phyloP scores from a whole-genome alignment of 2,113 vertebrate genomes.

The Parotia lawesii region DNA sequence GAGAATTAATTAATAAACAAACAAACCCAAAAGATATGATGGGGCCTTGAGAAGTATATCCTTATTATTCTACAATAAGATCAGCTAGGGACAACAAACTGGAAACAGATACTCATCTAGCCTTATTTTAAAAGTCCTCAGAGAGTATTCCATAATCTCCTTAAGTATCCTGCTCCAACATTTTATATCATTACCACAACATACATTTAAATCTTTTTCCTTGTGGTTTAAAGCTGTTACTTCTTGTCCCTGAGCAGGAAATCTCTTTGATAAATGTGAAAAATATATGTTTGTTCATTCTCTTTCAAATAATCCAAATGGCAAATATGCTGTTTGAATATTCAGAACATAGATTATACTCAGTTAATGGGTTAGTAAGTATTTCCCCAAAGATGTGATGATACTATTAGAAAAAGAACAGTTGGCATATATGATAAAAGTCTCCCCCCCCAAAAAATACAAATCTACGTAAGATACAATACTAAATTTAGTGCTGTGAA shows the following conservation, averaged over 20 bases:
- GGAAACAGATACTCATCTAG: neutral
- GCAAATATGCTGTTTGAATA: neutral
- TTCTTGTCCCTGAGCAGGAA: neutral
- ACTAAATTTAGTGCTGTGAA: neutral
- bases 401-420: neutral
- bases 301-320: neutral
- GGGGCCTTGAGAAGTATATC: neutral
- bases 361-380: neutral
- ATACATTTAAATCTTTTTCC: neutral
- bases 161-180: neutral
- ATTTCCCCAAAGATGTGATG: neutral
- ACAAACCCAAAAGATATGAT: neutral
- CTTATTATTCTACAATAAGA: neutral
- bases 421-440: neutral
- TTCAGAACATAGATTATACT: neutral
- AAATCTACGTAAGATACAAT: neutral
- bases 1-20: neutral
- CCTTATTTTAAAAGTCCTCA: neutral
- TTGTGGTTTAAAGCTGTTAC: neutral
- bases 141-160: neutral
- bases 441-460: neutral
- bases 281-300: neutral
- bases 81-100: neutral
- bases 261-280: neutral
- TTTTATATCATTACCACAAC: neutral